phyloP scores from a whole-genome alignment of 2,797 vertebrate genomes.

The Myripristis murdjan region DNA sequence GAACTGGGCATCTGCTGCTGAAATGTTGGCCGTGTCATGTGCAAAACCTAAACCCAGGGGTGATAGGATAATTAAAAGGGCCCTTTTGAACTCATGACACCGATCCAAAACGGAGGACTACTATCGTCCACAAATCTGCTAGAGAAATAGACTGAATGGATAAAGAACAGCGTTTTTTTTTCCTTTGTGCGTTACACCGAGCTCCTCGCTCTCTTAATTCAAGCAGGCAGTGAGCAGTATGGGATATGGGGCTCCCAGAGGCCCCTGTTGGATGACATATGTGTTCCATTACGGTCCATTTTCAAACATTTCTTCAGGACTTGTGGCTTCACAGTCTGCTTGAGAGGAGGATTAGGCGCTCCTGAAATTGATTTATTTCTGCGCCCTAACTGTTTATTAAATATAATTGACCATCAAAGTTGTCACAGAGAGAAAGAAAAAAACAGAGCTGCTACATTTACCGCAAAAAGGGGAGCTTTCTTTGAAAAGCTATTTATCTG shows the following conservation, averaged over 20 bases:
- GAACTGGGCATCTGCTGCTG: constrained; percentile 52
- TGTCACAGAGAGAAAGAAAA: constrained; percentile 76
- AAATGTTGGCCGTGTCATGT: constrained; percentile 50
- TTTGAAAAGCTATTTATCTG: constrained; percentile 76
- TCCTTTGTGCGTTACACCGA: constrained; percentile 26
- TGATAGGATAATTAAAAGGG: constrained; percentile 73
- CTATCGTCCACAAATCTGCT: constrained; percentile 52
- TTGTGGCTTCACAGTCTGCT: constrained; percentile 86
- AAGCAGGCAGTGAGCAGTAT: constrained; percentile 50
- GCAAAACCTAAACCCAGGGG: constrained; percentile 46
- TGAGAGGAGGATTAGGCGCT: constrained; percentile 82
- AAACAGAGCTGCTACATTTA: constrained; percentile 62
- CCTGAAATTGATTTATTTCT: constrained; percentile 88
- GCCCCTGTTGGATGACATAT: constrained; percentile 79
- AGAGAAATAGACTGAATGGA: constrained; percentile 53
- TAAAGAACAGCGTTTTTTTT: constrained; percentile 24
- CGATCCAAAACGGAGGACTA: constrained; percentile 47
- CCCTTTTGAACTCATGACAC: constrained; percentile 52
- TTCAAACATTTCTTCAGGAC: constrained; percentile 84
- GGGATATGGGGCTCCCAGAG: constrained; percentile 68
- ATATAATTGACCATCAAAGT: constrained; percentile 90
- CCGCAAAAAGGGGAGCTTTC: constrained; percentile 75
- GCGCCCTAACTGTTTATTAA: constrained; percentile 87
- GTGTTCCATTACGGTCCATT: constrained; percentile 85
- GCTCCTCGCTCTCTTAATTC: constrained; percentile 49